phyloP scores from a whole-genome alignment of 2,797 vertebrate species.

The Microctenopoma lineatum region DNA sequence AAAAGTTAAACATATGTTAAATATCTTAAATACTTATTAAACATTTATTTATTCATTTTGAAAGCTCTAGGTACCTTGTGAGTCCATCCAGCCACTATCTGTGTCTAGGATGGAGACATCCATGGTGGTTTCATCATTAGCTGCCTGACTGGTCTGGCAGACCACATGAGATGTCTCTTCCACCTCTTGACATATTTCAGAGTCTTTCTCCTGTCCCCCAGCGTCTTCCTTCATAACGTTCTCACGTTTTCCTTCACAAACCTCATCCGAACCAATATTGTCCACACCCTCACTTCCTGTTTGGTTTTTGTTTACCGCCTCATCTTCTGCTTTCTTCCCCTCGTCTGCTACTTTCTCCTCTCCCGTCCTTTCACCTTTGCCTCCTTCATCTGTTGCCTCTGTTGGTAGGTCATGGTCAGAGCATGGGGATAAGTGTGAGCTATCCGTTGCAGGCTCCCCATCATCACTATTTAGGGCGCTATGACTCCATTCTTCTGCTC shows the following conservation, averaged over 20 bases:
- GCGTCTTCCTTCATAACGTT: conserved; percentile 1
- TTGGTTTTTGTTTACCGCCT: background rate
- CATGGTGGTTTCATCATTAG: conserved; percentile 89
- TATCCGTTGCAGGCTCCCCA: conserved; percentile 61
- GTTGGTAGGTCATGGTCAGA: conserved; percentile 68
- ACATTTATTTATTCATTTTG: conserved; percentile 32
- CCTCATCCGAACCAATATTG: background rate
- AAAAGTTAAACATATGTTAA: conserved; percentile 1
- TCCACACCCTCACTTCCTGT: background rate
- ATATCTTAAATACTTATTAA: conserved; percentile 20
- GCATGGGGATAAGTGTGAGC: conserved; percentile 73
- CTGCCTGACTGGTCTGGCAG: conserved; percentile 82
- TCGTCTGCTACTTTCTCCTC: conserved; percentile 28
- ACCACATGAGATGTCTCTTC: conserved; percentile 74
- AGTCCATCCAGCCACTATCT: conserved; percentile 94
- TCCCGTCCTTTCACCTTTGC: background rate
- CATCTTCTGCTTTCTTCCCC: background rate
- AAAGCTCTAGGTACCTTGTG: conserved; percentile 89
- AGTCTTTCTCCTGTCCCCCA: conserved; percentile 13
- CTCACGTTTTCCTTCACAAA: conserved; percentile 6
- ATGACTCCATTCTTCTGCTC: conserved; percentile 71
- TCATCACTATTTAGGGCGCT: conserved; percentile 62
- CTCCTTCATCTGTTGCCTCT: conserved; percentile 47
- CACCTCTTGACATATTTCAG: conserved; percentile 55
- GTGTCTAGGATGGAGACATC: conserved; percentile 91